Evolutionary conservation across 2,113 vertebrate genomes (phyloP), one percentile per base, ranked within the genome.

Genomic region (Cyphomyrus discorhynchus): DNA sequence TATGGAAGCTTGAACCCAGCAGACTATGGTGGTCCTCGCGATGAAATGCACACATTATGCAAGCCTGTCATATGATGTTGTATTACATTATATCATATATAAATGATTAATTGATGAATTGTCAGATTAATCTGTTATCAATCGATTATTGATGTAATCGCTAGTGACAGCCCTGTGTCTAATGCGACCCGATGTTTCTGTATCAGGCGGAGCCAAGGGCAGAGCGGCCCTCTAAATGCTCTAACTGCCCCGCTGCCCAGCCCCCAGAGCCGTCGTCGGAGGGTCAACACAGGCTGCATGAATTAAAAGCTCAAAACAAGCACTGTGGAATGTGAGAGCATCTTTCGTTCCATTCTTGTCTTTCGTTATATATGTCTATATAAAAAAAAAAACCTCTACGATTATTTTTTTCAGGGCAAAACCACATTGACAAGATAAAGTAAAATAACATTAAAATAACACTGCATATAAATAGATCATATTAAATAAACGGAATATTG

Each of bases 381-480:
- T 47, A 50, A 19, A 42, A 53, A 91, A 91, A 91, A 91, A 92
- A 92, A 80, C 17, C 80, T 92, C 90, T 88, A 91, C 88, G 91
- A 89, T 92, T 91, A 84, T 90, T 84, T 92, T 91, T 92, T 88
- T 50, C 85, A 84, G 90, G 89, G 58, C 45, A 87, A 88, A 88
- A 92, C 89, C 90, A 90, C 27, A 39, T 89, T 74, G 53, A 92
- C 90, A 92, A 45, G 88, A 92, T 89, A 92, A 92, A 88, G 89
- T 87, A 90, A 91, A 91, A 91, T 82, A 45, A 90, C 90, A 91
- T 88, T 91, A 94, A 90, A 47, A 88, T 93, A 94, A 95, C 94
- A 95, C 93, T 94, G 93, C 39, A 95, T 95, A 95, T 95, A 95
- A 95, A 96, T 95, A 96, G 92, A 90, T 92, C 91, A 93, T 91